Evolutionary conservation across 2,113 vertebrate genomes (phyloP).

Genomic region (Apus apus): DNA sequence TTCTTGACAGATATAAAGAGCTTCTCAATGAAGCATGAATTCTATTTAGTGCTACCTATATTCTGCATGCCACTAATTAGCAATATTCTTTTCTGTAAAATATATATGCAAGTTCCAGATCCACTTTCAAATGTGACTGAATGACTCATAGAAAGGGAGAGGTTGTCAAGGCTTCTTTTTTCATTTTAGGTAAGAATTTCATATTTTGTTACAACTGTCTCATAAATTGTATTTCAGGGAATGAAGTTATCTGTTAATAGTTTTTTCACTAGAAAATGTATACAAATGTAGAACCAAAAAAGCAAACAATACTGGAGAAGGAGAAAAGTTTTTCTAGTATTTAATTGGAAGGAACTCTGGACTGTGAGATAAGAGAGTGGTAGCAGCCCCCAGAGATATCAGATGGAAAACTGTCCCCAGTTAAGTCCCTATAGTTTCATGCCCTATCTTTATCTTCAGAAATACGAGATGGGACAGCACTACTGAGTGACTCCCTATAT

Average conservation of each 20-base stretch:
- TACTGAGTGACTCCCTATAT: neutral
- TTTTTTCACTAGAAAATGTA: neutral
- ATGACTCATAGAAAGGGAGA: neutral
- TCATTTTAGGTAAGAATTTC: neutral
- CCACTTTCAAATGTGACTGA: neutral
- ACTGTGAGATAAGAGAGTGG: neutral
- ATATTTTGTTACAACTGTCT: neutral
- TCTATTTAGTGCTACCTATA: neutral
- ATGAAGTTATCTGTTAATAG: neutral
- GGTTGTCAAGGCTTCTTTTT: neutral
- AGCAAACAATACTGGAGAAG: neutral
- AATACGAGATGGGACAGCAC: neutral
- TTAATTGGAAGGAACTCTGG: neutral
- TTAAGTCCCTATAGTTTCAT: neutral
- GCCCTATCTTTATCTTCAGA: neutral
- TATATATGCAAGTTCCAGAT: neutral
- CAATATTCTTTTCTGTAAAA: neutral
- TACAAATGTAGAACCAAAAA: neutral
- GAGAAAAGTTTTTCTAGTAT: neutral
- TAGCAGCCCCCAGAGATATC: neutral
- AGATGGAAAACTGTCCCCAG: neutral
- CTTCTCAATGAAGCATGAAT: conserved; percentile 16
- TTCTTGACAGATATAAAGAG: neutral
- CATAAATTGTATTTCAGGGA: neutral
- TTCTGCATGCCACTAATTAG: neutral